Evolutionary conservation across 2,797 vertebrate genomes (phyloP), one percentile per base, ranked within the genome.

Genomic region (Urophycis tenuis): DNA sequence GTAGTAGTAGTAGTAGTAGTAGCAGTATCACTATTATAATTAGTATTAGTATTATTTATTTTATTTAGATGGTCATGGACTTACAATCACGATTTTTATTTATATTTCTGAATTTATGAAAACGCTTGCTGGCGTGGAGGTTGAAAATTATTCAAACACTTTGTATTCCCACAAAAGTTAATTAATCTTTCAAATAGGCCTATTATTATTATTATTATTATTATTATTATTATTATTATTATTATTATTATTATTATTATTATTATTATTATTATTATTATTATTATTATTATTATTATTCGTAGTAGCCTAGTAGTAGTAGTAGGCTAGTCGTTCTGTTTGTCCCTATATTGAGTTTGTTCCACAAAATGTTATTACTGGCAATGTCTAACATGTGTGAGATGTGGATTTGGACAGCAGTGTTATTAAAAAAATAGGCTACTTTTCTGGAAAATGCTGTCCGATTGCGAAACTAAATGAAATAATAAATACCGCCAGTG

Each of bases 401-500:
- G 49, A n/a, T 53, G 49, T n/a, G 49, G 49, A 53, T 7, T n/a
- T 53, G 49, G 15, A 53, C 49, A 22, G 12, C 45, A 53, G 3
- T 64, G 53, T n/a, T 64, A 5, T 60, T 60, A 22, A 22, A n/a
- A 60, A 8, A 60, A 49, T 19, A 49, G 15, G 45, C 15, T 60
- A 2, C 3, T 64, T 3, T 29, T 64, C 53, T 64, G n/a, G 53
- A 64, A 64, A 15, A 64, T 9, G 8, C 15, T 11, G n/a, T 25
- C 53, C 7, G 8, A 29, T 64, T 11, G 53, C n/a, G 53, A 64
- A 25, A 12, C n/a, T 10, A 5, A 7, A 29, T 15, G 11, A 72
- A 72, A 72, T 12, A 41, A 73, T 73, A 72, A 72, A n/a, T 36
- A 71, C 22, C 0, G 77, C 30, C 74, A 75, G 34, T 74, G 76